Base-by-base conservation (phyloP, 2,797 vertebrate genomes). In the Enteromius viviparus region DNA sequence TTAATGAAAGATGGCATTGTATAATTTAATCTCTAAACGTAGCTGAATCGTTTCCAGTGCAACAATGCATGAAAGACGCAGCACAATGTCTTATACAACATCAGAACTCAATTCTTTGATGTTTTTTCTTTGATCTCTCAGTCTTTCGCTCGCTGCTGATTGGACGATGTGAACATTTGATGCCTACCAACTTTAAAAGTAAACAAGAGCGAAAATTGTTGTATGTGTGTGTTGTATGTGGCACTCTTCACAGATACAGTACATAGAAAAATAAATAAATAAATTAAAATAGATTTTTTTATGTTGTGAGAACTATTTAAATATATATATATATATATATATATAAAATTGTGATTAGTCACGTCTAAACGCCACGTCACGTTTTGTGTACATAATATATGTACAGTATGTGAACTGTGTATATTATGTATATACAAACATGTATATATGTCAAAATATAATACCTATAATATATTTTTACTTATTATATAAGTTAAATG, bases 11-110 rank as follows among this genome's bases (percentile, higher is more conserved):
- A 19, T 42, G 71, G 60, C 32, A 66, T 66, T 40, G n/a, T 80
- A 60, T 76, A 79, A 77, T 78, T 19, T 29, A 58, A 78, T 86
- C 53, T 80, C 55, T 49, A 64, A 81, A 79, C 4, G 11, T 78
- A 71, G 71, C 58, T 49, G 49, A 83, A 65, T 72, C 19, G 42
- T 83, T 76, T 72, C 55, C 65, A 21, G 23, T 17, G 21, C 47
- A 76, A 80, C 34, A 40, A 66, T 65, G 32, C 60, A 60, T 81
- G 66, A 69, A 60, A 76, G 49, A 68, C 19, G 26, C 17, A 21
- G 23, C 14, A 12, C 5, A 45, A 65, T 69, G 42, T 81, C 66
- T 60, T 26, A 32, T 15, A 32, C 47, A 66, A 80, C 70, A 68
- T 62, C 17, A 60, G 0, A 77, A 45, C 58, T 74, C 10, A n/a